Evolutionary conservation across 2,888 invertebrate genomes (phyloP).

Genomic region (Myopa tessellatipennis): DNA sequence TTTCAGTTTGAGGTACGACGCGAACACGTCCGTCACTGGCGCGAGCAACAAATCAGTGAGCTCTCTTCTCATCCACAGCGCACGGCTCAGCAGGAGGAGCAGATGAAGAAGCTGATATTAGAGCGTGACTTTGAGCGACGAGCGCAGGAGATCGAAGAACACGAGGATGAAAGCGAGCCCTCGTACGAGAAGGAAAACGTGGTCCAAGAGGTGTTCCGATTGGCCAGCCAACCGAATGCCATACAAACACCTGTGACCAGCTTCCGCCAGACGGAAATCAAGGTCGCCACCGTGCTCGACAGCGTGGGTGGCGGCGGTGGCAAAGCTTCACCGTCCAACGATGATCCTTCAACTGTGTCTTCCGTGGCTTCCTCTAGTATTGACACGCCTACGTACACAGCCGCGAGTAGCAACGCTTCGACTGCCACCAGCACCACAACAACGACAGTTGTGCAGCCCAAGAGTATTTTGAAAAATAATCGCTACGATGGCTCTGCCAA

Average conservation of each 20-base stretch:
- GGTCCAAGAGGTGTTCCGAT: constrained; percentile 70
- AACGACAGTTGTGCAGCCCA: constrained; percentile 59
- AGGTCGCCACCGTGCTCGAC: constrained; percentile 56
- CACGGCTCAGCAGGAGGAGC: constrained; percentile 86
- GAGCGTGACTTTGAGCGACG: constrained; percentile 94
- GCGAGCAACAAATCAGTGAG: constrained; percentile 89
- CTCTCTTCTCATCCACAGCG: constrained; percentile 77
- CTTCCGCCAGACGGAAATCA: constrained; percentile 66
- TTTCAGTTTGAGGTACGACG: constrained; percentile 72
- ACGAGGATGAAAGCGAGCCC: constrained; percentile 75
- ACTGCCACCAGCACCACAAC: constrained; percentile 19
- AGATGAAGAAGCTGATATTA: constrained; percentile 86
- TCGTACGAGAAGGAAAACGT: constrained; percentile 65
- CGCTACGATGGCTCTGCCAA: constrained; percentile 59
- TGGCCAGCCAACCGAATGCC: constrained; percentile 67
- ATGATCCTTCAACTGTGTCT: constrained; percentile 59
- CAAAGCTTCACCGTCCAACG: constrained; percentile 18
- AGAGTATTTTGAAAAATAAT: constrained; percentile 67
- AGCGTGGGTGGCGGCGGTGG: constrained; percentile 32
- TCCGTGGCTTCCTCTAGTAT: constrained; percentile 30
- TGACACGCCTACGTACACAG: not conserved
- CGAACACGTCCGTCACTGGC: constrained; percentile 81
- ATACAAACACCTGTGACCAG: constrained; percentile 68
- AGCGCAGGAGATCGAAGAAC: constrained; percentile 81
- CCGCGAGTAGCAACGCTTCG: constrained; percentile 1